Evolutionary conservation across 2,888 invertebrate genomes (phyloP).

Genomic region (Ramazzottius varieornatus): DNA sequence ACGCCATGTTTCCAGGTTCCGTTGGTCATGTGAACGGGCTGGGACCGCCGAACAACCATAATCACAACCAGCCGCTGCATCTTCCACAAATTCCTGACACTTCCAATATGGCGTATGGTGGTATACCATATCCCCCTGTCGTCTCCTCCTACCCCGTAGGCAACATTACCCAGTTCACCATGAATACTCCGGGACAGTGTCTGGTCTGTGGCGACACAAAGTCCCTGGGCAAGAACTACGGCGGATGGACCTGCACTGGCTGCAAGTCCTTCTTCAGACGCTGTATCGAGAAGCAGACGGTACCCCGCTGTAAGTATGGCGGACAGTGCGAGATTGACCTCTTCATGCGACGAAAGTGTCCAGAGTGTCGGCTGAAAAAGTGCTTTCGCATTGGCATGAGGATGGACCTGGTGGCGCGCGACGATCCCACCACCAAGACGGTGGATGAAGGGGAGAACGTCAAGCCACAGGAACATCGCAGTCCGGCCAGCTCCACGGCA

Average conservation of each 20-base stretch:
- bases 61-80: background rate
- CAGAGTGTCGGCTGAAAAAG: slow-evolving; percentile 85
- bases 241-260: slow-evolving; percentile 3
- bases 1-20: background rate
- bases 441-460: background rate
- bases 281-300: slow-evolving; percentile 86
- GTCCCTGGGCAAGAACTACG: background rate
- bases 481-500: background rate
- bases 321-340: slow-evolving; percentile 97
- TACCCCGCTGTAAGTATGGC: slow-evolving; percentile 92
- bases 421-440: background rate
- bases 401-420: slow-evolving; percentile 11
- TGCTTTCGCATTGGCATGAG: slow-evolving; percentile 93
- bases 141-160: background rate
- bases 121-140: background rate
- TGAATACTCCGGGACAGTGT: background rate
- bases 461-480: background rate
- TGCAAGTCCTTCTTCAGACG: slow-evolving; percentile 54
- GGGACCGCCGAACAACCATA: background rate
- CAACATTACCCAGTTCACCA: slow-evolving; percentile 1
- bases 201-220: background rate
- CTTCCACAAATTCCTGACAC: background rate
- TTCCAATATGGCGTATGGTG: background rate
- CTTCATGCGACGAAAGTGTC: slow-evolving; percentile 98
- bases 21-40: background rate